Evolutionary conservation across 2,113 vertebrate species (phyloP), one percentile per base, ranked within the genome.

Genomic region (Girardinichthys multiradiatus): DNA sequence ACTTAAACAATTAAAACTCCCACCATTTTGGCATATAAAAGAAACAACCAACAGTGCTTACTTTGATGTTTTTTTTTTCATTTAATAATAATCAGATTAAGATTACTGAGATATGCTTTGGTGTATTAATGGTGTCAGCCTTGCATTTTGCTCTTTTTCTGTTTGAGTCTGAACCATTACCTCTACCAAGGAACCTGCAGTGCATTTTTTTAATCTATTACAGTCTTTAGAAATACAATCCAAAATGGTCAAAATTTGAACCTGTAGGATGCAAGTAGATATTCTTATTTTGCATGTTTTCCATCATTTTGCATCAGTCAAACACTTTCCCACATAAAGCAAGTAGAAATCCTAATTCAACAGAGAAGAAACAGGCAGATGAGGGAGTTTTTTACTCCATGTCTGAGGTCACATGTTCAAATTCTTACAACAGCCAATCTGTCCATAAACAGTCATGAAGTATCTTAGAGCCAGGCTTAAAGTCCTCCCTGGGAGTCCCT

Each of bases 361-460:
- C 24, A 59, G 26, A 39, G 13, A 21, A 58, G 15, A 5, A 0
- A 51, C 24, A 28, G 28, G 31, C 19, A 64, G 62, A 59, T 74
- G 39, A 31, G 35, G 31, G 33, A 24, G 27, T 74, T 74, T 71
- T 64, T 27, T n/a, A 54, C 19, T 11, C 7, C 35, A 59, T 57
- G 60, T 27, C 5, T 57, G 57, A 65, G 86, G 69, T 78, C 75
- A 80, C 48, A 31, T 68, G 82, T 70, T 86, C 81, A 82, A 71
- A 74, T 48, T 76, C 70, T 68, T 61, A 31, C 64, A 67, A 26
- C 70, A 76, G 62, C 24, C 81, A 68, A 66, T 84, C 64, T 61
- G 74, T 84, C 71, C 76, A 68, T 64, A 60, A 70, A 72, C 72
- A 54, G 80, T 57, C 67, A 45, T 29, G 72, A 63, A 61, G 69